Evolutionary conservation across 2,797 vertebrate species (phyloP).

Genomic region (Fratercula arctica): DNA sequence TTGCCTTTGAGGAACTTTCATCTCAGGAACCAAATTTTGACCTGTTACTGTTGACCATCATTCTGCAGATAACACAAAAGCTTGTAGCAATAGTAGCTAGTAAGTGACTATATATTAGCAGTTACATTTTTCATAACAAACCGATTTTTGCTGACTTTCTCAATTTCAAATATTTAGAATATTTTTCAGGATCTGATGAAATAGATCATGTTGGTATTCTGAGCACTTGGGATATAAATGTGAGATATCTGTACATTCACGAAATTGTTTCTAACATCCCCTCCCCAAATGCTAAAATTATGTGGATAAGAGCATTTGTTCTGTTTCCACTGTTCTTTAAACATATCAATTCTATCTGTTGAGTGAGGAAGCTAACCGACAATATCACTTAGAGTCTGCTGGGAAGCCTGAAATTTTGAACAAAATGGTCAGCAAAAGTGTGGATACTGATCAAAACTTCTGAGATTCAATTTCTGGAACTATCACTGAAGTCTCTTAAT

Average conservation of each 20-base stretch:
- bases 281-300: too few species aligned
- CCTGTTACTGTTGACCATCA: not conserved
- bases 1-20: slow-evolving; percentile 24
- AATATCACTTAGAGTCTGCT: not conserved
- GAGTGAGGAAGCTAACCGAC: not conserved
- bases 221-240: not conserved
- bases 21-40: slow-evolving; percentile 15
- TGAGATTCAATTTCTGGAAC: not conserved
- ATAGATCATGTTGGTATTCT: not conserved
- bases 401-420: not conserved
- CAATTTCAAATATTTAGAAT: not conserved
- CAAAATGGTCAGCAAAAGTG: not conserved
- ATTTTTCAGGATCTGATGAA: not conserved
- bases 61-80: slow-evolving; percentile 30
- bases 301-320: too few species aligned
- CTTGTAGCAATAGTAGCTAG: not conserved
- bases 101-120: not conserved
- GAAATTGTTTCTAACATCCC: too few species aligned
- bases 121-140: slow-evolving; percentile 41
- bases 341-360: not conserved
- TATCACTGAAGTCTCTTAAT: not conserved
- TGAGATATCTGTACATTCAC: too few species aligned
- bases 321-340: not conserved
- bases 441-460: not conserved
- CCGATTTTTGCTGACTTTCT: not conserved